Conservation (phyloP, 2,797 vertebrate genomes). For the Esox masquinongy region DNA sequence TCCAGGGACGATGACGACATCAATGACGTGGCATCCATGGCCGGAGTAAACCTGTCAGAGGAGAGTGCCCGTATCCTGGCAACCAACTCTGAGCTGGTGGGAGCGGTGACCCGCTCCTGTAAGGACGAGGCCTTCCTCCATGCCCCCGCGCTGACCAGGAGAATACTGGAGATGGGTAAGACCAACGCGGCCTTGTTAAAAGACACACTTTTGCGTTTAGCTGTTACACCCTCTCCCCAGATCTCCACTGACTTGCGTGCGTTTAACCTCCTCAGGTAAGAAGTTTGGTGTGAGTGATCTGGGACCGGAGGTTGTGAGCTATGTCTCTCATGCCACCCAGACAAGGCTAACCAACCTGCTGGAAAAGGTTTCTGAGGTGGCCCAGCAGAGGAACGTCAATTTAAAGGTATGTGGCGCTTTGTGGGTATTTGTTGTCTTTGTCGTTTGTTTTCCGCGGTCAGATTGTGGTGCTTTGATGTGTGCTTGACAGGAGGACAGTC, state of each 20-base stretch:
- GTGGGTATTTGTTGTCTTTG: neutral
- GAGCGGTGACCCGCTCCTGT: slow-evolving; percentile 91
- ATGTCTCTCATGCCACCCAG: slow-evolving; percentile 91
- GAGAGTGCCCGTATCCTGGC: slow-evolving; percentile 95
- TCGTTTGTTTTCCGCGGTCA: neutral
- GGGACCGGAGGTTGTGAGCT: slow-evolving; percentile 89
- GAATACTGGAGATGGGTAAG: slow-evolving; percentile 92
- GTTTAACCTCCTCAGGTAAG: slow-evolving; percentile 75
- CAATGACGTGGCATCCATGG: slow-evolving; percentile 98
- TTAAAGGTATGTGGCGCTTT: slow-evolving; percentile 83
- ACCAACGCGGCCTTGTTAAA: neutral
- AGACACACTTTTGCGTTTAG: neutral
- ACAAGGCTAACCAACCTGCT: slow-evolving; percentile 90
- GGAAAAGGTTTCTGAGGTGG: slow-evolving; percentile 89
- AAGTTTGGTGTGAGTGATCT: slow-evolving; percentile 89
- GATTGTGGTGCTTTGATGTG: neutral
- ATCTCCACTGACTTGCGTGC: neutral
- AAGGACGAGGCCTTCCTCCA: slow-evolving; percentile 94
- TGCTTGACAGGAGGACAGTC: slow-evolving; percentile 84
- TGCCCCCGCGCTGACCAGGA: slow-evolving; percentile 83
- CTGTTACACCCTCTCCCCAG: neutral
- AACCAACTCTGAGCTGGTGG: slow-evolving; percentile 92
- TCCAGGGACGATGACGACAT: slow-evolving; percentile 96
- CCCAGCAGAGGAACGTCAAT: slow-evolving; percentile 90
- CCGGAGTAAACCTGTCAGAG: slow-evolving; percentile 94